A percentile compares a stretch with the other conserved stretches of the same genome.
These are phyloP conservation scores for Epinephelus cyanopodus DNA, from an alignment of 2,113 vertebrate species.

Conservation along the genomic window DNA sequence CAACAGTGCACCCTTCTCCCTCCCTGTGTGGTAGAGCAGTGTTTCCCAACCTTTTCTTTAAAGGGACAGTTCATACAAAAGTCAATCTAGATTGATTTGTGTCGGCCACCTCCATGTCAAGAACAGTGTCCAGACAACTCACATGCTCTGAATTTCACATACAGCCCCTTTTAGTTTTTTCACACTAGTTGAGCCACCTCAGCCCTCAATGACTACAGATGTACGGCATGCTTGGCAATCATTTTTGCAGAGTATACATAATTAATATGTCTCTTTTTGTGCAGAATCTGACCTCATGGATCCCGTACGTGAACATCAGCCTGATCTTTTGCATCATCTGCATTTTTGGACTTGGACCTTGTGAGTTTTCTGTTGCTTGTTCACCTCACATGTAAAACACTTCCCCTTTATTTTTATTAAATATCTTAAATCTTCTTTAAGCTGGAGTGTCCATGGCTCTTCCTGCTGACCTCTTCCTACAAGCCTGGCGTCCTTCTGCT, in stretches of 20 bases:
- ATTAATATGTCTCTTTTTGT: background rate
- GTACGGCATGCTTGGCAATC: too few relatives aligned
- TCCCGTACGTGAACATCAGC: conserved; percentile 83
- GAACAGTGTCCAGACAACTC: too few relatives aligned
- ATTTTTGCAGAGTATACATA: background rate
- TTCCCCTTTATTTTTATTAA: background rate
- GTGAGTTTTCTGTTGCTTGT: conserved; percentile 73
- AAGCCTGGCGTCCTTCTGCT: conserved; percentile 87
- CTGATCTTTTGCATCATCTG: conserved; percentile 86
- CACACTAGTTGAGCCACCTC: too few relatives aligned
- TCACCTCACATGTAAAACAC: background rate
- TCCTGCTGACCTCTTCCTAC: conserved; percentile 87
- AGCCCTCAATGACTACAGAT: too few relatives aligned
- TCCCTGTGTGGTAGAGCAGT: background rate
- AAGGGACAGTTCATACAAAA: too few relatives aligned
- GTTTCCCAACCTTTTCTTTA: too few relatives aligned
- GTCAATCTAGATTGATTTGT: too few relatives aligned
- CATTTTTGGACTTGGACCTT: conserved; percentile 85
- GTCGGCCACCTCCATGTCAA: too few relatives aligned
- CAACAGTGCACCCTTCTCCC: background rate
- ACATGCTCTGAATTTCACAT: too few relatives aligned
- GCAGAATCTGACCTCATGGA: conserved; percentile 79
- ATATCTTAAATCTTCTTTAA: conserved; percentile 52
- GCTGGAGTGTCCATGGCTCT: conserved; percentile 83
- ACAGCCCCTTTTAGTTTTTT: too few relatives aligned